Base-by-base conservation (phyloP, 2,797 vertebrate genomes). In the Catamblyrhynchus diadema region DNA sequence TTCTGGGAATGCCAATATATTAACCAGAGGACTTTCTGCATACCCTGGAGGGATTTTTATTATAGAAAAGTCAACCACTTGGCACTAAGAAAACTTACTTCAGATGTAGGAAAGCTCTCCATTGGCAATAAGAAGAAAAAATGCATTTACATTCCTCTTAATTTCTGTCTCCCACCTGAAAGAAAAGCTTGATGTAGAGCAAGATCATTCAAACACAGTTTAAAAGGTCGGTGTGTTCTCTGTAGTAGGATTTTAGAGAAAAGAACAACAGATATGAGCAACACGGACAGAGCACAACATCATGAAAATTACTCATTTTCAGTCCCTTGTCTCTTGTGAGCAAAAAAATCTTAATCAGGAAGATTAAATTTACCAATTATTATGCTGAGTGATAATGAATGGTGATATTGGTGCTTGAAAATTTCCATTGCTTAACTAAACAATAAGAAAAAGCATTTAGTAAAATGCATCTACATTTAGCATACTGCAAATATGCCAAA, bases 1-100 rank as follows among this genome's bases (percentile, higher is more conserved):
- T 98, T 98, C 97, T 98, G 97, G 97, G 96, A 98, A 98, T 98
- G 97, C 97, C 97, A 98, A 95, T 97, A 97, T 97, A 97, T 98
- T 98, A 98, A 98, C 97, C 97, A 97, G 97, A 97, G 95, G 95
- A 97, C 97, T 97, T 97, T 96, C 4, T 95, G 95, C 97, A 97
- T 95, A 95, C 92, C 91, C 97, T 95, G 78, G 95, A 94, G 93
- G 97, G 94, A 88, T 98, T 98, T 97, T 97, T 97, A 92, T 96
- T 98, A 97, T 94, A 96, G 97, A 97, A 97, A 97, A 98, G 97
- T 98, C 97, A 98, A 97, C 93, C 94, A 95, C 97, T 98, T 97
- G 97, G 97, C 97, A 97, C 81, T 80, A 85, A 62, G 42, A 72
- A 93, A 90, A 91, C 86, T 96, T 96, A 94, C 95, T 97, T 97